Base-by-base conservation (phyloP, 1,140 invertebrate genomes). In the Caenorhabditis remanei region DNA sequence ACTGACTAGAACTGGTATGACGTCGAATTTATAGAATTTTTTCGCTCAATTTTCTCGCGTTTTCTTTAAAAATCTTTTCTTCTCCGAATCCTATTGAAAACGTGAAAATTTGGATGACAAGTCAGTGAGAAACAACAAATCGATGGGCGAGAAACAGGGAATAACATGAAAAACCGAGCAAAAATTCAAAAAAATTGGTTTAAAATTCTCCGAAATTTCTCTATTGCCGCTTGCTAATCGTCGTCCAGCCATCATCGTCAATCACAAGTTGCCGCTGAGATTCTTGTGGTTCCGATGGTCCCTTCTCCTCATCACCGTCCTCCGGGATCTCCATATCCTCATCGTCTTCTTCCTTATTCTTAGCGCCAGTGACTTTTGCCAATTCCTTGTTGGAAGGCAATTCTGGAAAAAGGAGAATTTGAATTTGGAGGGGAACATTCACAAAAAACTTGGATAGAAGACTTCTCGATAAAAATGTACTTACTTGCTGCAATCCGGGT, bases 241-340 rank as follows among this genome's bases (percentile, higher is more conserved):
- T 87, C 19, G 88, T 89, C 89, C 88, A 89, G 16, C 88, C 89
- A 48, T 89, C 85, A 8, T 90, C 89, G 14, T 89, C 88, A 24
- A 53, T 48, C 11, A 71, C 75, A 16, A 79, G 63, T 63, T 85
- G 58, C 32, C 86, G 75, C 50, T 89, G 79, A 0, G 89, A 40
- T 46, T 43, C 84, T 21, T 67, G 41, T 67, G 67, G 48, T 41
- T 67, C 46, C 41, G 79, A 84, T 13, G 58, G 46, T 32, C 46
- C 58, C 46, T 88, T 24, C 4, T 89, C 88, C 2, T 88, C 79
- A 40, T 84, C 83, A 2, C 56, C 63, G 0, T 67, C 84, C n/a
- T 58, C 55, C 21, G 41, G 24, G 14, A 53, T 79, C 3, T 87
- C 86, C 82, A 84, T 88, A 19, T 87, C 82, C 40, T 43, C 83